These are phyloP conservation scores for Limnodromus scolopaceus DNA, from an alignment of 2,797 vertebrate species.

Conservation along the genomic window DNA sequence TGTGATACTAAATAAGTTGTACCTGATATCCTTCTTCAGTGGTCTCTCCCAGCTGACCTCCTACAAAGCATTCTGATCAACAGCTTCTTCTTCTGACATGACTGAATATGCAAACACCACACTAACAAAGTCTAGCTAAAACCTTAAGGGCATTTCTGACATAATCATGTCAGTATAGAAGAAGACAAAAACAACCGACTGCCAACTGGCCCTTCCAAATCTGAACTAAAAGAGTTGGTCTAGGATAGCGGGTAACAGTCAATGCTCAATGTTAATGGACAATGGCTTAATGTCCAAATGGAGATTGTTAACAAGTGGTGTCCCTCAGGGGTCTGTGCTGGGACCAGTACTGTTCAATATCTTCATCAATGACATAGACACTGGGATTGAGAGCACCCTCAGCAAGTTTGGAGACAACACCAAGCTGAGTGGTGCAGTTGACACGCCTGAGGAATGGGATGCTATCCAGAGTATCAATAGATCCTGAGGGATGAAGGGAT, in stretches of 20 bases:
- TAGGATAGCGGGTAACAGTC: background rate
- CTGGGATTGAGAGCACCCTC: background rate
- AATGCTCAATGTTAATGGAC: background rate
- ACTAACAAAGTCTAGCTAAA: constrained; percentile 5
- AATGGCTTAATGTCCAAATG: background rate
- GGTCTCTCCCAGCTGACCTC: background rate
- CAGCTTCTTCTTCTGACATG: background rate
- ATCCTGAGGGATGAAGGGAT: background rate
- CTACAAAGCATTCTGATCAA: background rate
- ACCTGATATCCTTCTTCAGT: background rate
- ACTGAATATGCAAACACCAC: background rate
- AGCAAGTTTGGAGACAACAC: background rate
- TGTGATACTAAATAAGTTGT: background rate
- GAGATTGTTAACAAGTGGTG: background rate
- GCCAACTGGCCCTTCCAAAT: background rate
- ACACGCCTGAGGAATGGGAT: background rate
- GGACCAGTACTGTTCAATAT: background rate
- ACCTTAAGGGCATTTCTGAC: background rate
- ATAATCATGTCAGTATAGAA: background rate
- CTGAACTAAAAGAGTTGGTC: background rate
- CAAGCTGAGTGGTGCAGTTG: background rate
- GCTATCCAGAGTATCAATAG: background rate
- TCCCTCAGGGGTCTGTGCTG: background rate
- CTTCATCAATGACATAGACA: background rate
- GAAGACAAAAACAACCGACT: background rate